These are phyloP conservation scores for Thalassarche chlororhynchos DNA, from an alignment of 2,113 vertebrate species.

Conservation along the genomic window DNA sequence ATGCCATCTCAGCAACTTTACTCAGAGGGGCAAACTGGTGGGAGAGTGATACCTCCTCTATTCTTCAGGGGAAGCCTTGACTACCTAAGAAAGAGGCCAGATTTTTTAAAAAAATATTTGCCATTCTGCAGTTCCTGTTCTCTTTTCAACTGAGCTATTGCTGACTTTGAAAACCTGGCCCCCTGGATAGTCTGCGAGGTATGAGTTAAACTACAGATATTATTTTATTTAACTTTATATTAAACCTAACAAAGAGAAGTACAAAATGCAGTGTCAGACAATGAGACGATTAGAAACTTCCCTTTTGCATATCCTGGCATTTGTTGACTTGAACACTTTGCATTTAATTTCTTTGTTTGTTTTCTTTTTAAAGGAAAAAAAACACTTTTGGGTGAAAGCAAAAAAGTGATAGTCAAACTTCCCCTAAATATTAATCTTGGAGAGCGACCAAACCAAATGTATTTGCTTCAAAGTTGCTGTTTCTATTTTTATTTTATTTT, in stretches of 20 bases:
- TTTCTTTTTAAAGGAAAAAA: background rate
- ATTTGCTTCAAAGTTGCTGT: background rate
- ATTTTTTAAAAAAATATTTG: background rate
- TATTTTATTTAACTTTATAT: background rate
- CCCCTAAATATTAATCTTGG: background rate
- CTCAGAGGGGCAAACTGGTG: background rate
- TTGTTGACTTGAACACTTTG: background rate
- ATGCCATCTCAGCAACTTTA: background rate
- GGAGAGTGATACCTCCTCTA: background rate
- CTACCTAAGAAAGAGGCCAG: background rate
- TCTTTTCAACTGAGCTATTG: background rate
- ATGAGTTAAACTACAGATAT: background rate
- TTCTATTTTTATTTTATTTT: background rate
- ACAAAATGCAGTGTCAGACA: background rate
- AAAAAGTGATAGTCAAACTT: background rate
- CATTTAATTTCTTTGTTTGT: background rate
- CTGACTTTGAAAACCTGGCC: background rate
- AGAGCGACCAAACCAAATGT: background rate
- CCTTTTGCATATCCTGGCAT: background rate
- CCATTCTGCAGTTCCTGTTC: background rate
- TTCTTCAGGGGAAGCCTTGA: background rate
- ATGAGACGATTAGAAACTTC: background rate
- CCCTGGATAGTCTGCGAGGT: background rate
- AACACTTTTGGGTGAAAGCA: background rate
- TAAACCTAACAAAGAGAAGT: background rate